Conservation (phyloP, 2,113 vertebrate genomes). For the Lynx canadensis region DNA sequence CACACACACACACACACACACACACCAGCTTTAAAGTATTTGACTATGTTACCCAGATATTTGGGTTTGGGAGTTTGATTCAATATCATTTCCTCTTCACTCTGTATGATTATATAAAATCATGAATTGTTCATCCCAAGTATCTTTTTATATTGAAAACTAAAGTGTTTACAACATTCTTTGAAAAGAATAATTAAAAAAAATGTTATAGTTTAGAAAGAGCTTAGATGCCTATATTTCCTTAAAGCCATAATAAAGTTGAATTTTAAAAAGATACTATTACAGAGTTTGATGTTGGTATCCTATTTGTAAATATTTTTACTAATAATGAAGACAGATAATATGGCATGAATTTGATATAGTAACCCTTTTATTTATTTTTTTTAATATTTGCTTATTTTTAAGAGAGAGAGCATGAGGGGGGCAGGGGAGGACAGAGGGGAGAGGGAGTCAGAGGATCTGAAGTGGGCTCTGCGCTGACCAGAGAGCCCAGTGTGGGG, state of each 20-base stretch:
- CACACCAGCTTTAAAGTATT: background rate
- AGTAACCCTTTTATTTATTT: background rate
- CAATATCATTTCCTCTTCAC: slow-evolving; percentile 34
- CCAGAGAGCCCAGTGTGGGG: too few relatives aligned
- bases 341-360: background rate
- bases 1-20: background rate
- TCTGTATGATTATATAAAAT: background rate
- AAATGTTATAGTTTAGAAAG: slow-evolving; percentile 27
- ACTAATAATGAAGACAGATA: background rate
- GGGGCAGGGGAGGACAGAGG: too few relatives aligned
- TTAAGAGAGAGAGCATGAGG: too few relatives aligned
- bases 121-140: background rate
- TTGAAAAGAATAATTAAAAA: slow-evolving; percentile 38
- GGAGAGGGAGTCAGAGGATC: too few relatives aligned
- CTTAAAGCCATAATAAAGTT: slow-evolving; percentile 44
- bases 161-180: background rate
- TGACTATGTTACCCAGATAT: background rate
- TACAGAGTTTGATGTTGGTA: slow-evolving; percentile 19
- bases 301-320: slow-evolving; percentile 50
- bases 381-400: too few relatives aligned
- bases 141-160: slow-evolving; percentile 53
- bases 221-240: slow-evolving; percentile 25
- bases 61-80: slow-evolving; percentile 30
- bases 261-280: slow-evolving; percentile 19
- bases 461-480: too few relatives aligned